Conservation (phyloP, 2,888 invertebrate genomes). For the Meliscaeva auricollis region DNA sequence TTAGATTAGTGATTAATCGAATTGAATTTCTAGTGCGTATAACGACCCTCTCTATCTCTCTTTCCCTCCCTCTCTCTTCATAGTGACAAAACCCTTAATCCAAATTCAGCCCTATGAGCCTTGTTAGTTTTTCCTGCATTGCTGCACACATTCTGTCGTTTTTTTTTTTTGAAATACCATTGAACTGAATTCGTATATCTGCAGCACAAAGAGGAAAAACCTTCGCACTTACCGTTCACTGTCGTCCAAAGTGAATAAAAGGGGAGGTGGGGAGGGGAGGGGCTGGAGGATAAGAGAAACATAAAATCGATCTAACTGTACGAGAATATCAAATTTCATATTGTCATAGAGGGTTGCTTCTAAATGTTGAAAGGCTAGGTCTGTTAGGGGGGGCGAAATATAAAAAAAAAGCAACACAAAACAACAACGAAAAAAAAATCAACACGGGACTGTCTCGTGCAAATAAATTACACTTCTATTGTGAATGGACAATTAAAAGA, state of each 20-base stretch:
- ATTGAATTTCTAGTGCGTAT: neutral
- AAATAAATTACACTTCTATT: conserved; percentile 49
- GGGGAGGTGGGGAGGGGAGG: neutral
- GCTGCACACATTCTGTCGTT: conserved; percentile 46
- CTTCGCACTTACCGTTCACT: conserved; percentile 14
- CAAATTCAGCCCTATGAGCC: neutral
- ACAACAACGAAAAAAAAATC: neutral
- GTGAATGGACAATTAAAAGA: conserved; percentile 43
- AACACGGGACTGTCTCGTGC: conserved; percentile 33
- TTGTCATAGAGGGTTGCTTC: conserved; percentile 26
- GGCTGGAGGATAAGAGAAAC: neutral
- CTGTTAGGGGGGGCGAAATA: neutral
- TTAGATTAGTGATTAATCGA: conserved; percentile 59
- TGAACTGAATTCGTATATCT: conserved; percentile 40
- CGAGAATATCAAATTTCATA: conserved; percentile 62
- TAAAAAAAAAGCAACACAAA: too few relatives aligned
- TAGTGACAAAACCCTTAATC: conserved; percentile 10
- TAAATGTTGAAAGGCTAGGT: neutral
- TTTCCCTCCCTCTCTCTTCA: neutral
- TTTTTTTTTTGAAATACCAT: conserved; percentile 11
- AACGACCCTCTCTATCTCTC: neutral
- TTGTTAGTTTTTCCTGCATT: conserved; percentile 49
- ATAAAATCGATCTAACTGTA: conserved; percentile 61
- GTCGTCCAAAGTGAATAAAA: conserved; percentile 6
- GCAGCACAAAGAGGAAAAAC: conserved; percentile 18